Base-by-base conservation (phyloP, 2,797 vertebrate genomes). In the Nyctibius grandis region DNA sequence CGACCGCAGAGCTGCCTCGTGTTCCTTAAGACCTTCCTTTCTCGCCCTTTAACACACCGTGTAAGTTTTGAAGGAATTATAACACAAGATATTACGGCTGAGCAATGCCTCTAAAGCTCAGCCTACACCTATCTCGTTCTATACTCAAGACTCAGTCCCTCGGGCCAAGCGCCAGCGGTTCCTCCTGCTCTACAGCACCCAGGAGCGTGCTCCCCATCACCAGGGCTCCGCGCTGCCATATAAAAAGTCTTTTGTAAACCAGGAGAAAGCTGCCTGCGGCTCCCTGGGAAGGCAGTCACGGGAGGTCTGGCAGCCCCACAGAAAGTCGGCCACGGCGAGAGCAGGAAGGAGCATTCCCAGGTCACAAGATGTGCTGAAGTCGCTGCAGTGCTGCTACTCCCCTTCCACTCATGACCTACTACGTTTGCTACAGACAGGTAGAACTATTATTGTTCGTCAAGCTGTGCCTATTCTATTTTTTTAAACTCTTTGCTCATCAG, bases 161-260 rank as follows among this genome's bases (percentile, higher is more conserved):
- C 0, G 3, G 34, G 44, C 29, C 2, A 5, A 11, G 56, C 5
- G 1, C 47, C 64, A 22, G 4, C 0, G 0, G 28, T 6, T 45
- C 59, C 31, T 26, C 50, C 3, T 7, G n/a, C 40, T 38, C 8
- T 7, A 25, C 44, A 31, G 83, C 50, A 28, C 19, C 23, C 2
- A 50, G 31, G 15, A 23, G 6, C 1, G 5, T 15, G 54, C 6
- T 60, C 8, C 48, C 25, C 69, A 9, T 2, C 20, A 3, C 13
- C 12, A 5, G 44, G 25, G 51, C 67, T 47, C 64, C 3, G 2
- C 5, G 4, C 19, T 22, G 57, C 31, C 61, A 33, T 42, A 34
- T n/a, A n/a, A 12, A 42, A 29, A 12, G 6, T 1, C n/a, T 29
- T 47, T 0, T 9, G 44, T 2, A 6, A 9, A 34, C 45, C 3